Base-by-base conservation (phyloP, 2,113 vertebrate species). In the Equus przewalskii region DNA sequence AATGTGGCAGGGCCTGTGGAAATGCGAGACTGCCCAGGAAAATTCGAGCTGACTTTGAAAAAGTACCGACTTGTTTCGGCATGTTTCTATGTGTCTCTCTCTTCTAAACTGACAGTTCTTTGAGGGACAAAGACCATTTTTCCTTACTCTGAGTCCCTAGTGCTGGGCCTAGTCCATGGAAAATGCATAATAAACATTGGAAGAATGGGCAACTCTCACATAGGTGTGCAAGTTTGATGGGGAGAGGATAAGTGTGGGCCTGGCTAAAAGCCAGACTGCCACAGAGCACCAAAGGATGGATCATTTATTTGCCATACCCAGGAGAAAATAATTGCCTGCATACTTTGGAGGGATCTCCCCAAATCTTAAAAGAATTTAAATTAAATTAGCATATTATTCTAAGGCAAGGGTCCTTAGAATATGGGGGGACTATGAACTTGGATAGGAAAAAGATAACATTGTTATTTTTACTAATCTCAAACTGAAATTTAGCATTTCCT, bases 401-500 rank as follows among this genome's bases (percentile, higher is more conserved):
- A 69, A 85, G 46, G 30, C 19, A 36, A 65, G 46, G 16, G 33
- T 65, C 70, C 10, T 83, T 76, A 67, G n/a, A 82, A 44, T 87
- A 70, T 22, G 69, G 51, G 49, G 67, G 28, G 33, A 64, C 78
- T 82, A 16, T 90, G 56, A 75, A 46, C 49, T 83, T 90, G 60
- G 36, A 67, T 49, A 84, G 82, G 86, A 41, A 75, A 84, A 90
- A 81, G 67, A 51, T 49, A 58, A 76, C 30, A 56, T 75, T 65
- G 28, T 82, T 89, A n/a, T 83, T 90, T 70, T 76, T 67, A 76
- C 36, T 84, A 84, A 76, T 21, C 49, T 90, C 69, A 67, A 36
- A 60, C 36, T 90, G 69, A 84, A 83, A 83, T 82, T 22, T 75
- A 89, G 46, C 49, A 67, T 67, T 90, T 90, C 46, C 36, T 84